Conservation (phyloP, 2,113 vertebrate species). For the Pseudorasbora parva region DNA sequence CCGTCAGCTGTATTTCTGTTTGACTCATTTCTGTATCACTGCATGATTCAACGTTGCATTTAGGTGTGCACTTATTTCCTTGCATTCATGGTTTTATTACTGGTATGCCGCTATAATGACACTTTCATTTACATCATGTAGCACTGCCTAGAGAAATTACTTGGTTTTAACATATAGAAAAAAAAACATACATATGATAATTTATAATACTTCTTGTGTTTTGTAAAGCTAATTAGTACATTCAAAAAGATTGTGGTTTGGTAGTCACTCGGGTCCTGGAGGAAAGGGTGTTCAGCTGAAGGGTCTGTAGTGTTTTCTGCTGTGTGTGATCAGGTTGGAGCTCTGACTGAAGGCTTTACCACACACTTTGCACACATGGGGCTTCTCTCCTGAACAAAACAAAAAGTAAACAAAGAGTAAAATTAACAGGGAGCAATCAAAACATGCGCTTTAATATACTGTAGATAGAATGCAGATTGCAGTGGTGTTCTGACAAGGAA, state of each 20-base stretch:
- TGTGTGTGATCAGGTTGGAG: conserved; percentile 81
- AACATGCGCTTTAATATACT: neutral
- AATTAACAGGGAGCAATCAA: neutral
- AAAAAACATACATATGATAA: neutral
- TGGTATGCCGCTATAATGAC: neutral
- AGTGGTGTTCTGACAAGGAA: neutral
- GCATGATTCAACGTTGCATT: neutral
- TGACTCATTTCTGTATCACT: neutral
- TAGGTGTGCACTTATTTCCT: neutral
- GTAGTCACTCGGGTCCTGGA: conserved; percentile 64
- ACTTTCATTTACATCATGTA: neutral
- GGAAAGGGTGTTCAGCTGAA: conserved; percentile 66
- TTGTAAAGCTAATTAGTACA: conserved; percentile 16
- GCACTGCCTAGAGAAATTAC: neutral
- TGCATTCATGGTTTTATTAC: neutral
- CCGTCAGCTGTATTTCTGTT: neutral
- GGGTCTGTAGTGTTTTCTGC: conserved; percentile 72
- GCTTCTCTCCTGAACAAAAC: conserved; percentile 74
- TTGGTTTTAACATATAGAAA: neutral
- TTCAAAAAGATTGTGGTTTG: conserved; percentile 37
- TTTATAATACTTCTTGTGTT: conserved; percentile 42
- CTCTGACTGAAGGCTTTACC: conserved; percentile 80
- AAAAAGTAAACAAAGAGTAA: conserved; percentile 16
- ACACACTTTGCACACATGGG: conserved; percentile 76
- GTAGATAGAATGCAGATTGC: neutral